These are phyloP conservation scores for Clivina fossor DNA, from an alignment of 2,888 invertebrate genomes.

Conservation along the genomic window DNA sequence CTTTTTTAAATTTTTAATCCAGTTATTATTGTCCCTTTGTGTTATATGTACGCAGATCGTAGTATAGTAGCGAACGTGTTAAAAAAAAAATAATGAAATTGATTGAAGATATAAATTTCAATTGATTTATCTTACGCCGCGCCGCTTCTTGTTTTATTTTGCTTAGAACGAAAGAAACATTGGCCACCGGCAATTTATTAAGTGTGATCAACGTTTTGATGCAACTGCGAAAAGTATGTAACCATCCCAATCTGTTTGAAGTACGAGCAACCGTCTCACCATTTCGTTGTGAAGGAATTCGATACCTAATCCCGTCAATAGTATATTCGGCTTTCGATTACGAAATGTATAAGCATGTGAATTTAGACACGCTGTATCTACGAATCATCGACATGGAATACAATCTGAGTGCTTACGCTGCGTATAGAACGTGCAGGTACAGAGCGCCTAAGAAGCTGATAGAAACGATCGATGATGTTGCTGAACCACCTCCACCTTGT, in stretches of 20 bases:
- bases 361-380: conserved; percentile 66
- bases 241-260: conserved; percentile 98
- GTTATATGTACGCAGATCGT: too few species aligned
- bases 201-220: conserved; percentile 96
- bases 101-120: too few species aligned
- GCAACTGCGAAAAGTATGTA: conserved; percentile 97
- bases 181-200: conserved; percentile 89
- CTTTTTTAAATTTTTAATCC: too few species aligned
- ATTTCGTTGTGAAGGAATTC: conserved; percentile 82
- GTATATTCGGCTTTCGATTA: conserved; percentile 71
- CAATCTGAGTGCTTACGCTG: conserved; percentile 77
- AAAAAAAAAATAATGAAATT: too few species aligned
- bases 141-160: too few species aligned
- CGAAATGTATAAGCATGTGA: conserved; percentile 69
- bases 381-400: conserved; percentile 67
- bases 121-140: too few species aligned
- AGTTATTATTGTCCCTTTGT: too few species aligned
- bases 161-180: conserved; percentile 93
- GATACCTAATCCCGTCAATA: conserved; percentile 69
- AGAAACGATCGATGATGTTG: conserved; percentile 65
- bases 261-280: conserved; percentile 93
- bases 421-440: conserved; percentile 76
- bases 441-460: conserved; percentile 72
- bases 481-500: conserved; percentile 63
- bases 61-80: too few species aligned